These are phyloP conservation scores for Plebejus argus DNA, from an alignment of 2,888 invertebrate genomes.

Conservation along the genomic window DNA sequence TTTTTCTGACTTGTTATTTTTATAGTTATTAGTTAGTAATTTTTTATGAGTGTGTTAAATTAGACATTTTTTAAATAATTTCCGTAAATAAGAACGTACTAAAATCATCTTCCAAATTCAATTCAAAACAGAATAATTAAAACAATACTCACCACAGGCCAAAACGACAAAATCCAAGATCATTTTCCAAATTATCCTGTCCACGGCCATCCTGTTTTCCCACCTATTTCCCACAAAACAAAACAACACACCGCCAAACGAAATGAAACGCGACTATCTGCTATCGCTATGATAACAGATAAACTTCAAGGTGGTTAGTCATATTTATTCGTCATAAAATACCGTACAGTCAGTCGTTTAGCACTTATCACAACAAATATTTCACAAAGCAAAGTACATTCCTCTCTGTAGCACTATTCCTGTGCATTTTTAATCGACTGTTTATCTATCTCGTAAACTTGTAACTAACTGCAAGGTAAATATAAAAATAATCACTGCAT, in stretches of 20 bases:
- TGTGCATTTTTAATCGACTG: background rate
- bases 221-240: conserved; percentile 30
- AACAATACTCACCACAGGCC: conserved; percentile 57
- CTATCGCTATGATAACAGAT: conserved; percentile 50
- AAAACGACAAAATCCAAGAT: conserved; percentile 60
- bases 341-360: background rate
- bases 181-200: conserved; percentile 62
- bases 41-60: too few species aligned
- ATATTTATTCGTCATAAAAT: conserved; percentile 41
- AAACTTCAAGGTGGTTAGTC: conserved; percentile 50
- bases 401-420: background rate
- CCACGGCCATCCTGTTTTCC: conserved; percentile 53
- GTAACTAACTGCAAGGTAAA: conserved; percentile 21
- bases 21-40: too few species aligned
- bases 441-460: conserved; percentile 14
- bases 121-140: too few species aligned
- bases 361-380: conserved; percentile 21
- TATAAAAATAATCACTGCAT: conserved; percentile 1
- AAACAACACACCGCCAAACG: background rate
- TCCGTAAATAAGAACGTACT: background rate
- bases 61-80: too few species aligned
- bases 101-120: too few species aligned
- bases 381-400: conserved; percentile 28
- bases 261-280: conserved; percentile 36
- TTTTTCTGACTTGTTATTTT: too few species aligned